These are phyloP conservation scores for Macroramphosus scolopax DNA, from an alignment of 2,797 vertebrate species.

Conservation along the genomic window DNA sequence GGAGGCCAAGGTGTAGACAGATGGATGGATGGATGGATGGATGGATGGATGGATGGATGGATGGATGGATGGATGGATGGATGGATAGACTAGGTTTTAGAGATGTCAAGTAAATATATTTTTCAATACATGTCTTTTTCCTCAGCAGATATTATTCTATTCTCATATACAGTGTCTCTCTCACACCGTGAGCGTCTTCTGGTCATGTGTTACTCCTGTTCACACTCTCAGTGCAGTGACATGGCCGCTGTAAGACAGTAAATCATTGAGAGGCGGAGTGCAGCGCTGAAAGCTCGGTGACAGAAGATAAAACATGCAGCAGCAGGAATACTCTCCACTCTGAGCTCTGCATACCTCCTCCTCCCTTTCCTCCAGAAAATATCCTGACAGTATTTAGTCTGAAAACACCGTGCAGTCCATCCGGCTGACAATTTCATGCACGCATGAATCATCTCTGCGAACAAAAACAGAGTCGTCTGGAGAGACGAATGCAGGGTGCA, in stretches of 20 bases:
- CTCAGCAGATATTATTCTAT: slow-evolving; percentile 20
- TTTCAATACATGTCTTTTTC: slow-evolving; percentile 7
- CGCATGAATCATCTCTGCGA: slow-evolving; percentile 22
- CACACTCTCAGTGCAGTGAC: slow-evolving; percentile 25
- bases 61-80: no score
- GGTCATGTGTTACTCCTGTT: background rate
- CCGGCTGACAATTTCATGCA: slow-evolving; percentile 4
- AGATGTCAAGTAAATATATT: slow-evolving; percentile 26
- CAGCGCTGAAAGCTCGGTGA: slow-evolving; percentile 60
- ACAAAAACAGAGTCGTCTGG: background rate
- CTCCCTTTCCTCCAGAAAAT: slow-evolving; percentile 22
- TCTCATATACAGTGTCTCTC: slow-evolving; percentile 13
- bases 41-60: no score
- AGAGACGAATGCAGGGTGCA: background rate
- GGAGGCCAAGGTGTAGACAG: no score
- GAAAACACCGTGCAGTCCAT: slow-evolving; percentile 36
- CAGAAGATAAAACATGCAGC: slow-evolving; percentile 73
- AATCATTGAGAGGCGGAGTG: slow-evolving; percentile 67
- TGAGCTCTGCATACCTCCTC: slow-evolving; percentile 29
- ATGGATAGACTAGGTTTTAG: background rate
- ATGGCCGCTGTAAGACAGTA: slow-evolving; percentile 58
- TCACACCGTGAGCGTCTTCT: slow-evolving; percentile 29
- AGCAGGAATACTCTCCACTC: slow-evolving; percentile 26
- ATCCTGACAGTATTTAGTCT: slow-evolving; percentile 38
- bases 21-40: no score